Evolutionary conservation across 2,888 invertebrate species (phyloP).

Genomic region (Steromphala cineraria): DNA sequence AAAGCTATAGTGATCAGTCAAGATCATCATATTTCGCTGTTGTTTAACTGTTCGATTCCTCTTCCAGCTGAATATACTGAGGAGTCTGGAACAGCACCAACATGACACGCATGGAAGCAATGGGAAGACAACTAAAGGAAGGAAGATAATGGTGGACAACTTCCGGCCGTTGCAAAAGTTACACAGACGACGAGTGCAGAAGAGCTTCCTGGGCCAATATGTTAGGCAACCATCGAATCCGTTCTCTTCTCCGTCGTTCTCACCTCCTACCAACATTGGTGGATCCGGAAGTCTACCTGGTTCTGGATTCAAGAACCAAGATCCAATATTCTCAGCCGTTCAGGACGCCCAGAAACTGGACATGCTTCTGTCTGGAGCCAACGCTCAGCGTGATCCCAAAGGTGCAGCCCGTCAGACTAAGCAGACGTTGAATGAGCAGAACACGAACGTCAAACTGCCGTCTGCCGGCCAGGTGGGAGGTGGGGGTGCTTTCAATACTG

Average conservation of each 20-base stretch:
- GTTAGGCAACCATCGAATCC: background rate
- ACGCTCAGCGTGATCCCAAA: background rate
- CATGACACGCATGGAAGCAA: background rate
- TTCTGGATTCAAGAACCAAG: background rate
- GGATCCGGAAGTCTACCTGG: background rate
- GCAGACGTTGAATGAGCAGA: background rate
- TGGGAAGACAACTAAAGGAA: background rate
- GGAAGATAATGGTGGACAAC: slow-evolving; percentile 11
- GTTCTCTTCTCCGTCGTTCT: background rate
- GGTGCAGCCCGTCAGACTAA: background rate
- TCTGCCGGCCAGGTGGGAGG: background rate
- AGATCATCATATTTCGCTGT: no score
- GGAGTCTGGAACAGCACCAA: background rate
- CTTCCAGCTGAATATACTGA: background rate
- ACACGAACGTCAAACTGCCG: background rate
- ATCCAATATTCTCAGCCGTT: background rate
- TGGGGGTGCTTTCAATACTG: background rate
- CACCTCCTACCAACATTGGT: background rate
- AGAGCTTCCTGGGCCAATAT: background rate
- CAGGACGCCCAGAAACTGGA: background rate
- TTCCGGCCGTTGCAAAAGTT: slow-evolving; percentile 9
- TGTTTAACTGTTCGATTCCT: background rate
- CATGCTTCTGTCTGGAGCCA: background rate
- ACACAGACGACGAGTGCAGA: background rate
- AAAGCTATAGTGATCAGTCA: no score